Conservation (phyloP, 2,113 vertebrate genomes). For the Asarcornis scutulata region DNA sequence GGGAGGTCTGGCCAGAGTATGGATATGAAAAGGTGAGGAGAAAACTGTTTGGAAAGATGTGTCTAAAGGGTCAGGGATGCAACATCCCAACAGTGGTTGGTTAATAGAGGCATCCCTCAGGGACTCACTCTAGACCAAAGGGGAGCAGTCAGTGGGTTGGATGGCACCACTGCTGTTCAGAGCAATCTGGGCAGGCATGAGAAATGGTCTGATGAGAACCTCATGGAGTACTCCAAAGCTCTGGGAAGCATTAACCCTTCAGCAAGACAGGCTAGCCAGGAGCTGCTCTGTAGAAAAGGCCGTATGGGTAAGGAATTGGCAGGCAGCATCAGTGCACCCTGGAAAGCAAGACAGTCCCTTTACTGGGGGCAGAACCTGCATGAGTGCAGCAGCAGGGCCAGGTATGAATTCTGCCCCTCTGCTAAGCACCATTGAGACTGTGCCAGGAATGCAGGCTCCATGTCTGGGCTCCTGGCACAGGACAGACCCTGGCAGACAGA, state of each 20-base stretch:
- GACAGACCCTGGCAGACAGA: neutral
- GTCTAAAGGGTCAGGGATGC: neutral
- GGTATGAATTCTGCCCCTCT: neutral
- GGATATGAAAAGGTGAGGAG: neutral
- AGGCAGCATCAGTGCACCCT: neutral
- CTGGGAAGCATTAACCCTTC: neutral
- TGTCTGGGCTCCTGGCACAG: neutral
- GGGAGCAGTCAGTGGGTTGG: rapidly evolving
- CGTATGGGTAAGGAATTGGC: neutral
- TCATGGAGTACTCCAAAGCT: neutral
- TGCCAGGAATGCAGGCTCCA: rapidly evolving
- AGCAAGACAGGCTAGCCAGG: neutral
- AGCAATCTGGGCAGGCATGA: neutral
- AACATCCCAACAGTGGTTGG: neutral
- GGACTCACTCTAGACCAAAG: neutral
- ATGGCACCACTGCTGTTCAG: neutral
- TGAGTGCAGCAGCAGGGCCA: neutral
- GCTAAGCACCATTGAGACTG: neutral
- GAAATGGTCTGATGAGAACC: neutral
- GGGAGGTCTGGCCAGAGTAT: neutral
- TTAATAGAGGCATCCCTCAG: neutral
- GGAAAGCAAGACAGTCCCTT: neutral
- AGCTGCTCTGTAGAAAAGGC: neutral
- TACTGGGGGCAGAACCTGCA: neutral
- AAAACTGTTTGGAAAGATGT: neutral